Conservation (phyloP, 64 coral and sea anemone genomes). For the Stichodactyla helianthus region DNA sequence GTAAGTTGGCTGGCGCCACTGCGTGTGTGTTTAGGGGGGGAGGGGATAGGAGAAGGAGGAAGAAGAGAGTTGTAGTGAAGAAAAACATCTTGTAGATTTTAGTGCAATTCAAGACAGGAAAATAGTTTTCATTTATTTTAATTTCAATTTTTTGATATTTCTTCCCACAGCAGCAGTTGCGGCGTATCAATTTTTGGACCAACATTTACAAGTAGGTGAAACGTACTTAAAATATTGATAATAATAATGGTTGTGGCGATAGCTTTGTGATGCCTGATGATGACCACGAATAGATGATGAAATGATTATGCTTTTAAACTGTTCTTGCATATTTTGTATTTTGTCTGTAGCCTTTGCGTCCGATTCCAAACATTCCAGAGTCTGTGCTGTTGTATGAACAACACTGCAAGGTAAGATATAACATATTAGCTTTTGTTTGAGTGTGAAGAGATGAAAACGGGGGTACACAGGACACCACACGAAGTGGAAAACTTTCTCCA, state of each 20-base stretch:
- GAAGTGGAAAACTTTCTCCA: no score
- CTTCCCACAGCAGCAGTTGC: not conserved
- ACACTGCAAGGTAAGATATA: constrained; percentile 19
- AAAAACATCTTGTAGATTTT: no score
- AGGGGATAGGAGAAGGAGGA: no score
- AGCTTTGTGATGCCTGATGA: not conserved
- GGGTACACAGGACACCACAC: no score
- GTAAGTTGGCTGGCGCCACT: no score
- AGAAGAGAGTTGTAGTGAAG: no score
- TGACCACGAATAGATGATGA: not conserved
- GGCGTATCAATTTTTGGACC: constrained; percentile 8
- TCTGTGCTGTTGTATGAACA: constrained; percentile 39
- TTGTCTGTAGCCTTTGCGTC: constrained; percentile 35
- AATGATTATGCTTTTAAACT: not conserved
- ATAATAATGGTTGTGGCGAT: not conserved
- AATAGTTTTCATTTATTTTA: not conserved
- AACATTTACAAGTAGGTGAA: not conserved
- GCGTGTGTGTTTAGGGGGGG: no score
- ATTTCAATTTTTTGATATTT: not conserved
- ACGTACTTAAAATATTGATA: not conserved
- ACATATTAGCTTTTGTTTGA: not conserved
- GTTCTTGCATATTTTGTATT: not conserved
- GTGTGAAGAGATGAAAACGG: no score
- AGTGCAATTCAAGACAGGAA: no score
- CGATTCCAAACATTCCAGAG: constrained; percentile 46